These are phyloP conservation scores for Danionella cerebrum DNA, from an alignment of 2,113 vertebrate species.

Conservation along the genomic window DNA sequence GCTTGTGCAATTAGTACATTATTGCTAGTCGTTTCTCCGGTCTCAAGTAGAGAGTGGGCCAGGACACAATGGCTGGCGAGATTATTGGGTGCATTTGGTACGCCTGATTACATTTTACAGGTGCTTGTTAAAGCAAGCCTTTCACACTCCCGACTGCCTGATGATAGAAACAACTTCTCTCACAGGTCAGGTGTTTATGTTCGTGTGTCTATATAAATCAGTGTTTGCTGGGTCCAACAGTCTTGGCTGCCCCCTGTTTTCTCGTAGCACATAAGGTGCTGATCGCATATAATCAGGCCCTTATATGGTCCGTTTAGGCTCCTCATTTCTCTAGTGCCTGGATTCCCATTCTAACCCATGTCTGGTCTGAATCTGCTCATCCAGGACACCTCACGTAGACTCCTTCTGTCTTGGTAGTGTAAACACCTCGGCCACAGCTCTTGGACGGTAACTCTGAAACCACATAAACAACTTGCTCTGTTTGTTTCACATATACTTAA, in stretches of 20 bases:
- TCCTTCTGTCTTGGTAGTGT: constrained; percentile 31
- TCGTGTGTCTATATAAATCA: background rate
- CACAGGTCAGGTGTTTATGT: background rate
- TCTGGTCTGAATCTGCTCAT: constrained; percentile 63
- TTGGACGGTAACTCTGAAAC: background rate
- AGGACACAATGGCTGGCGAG: constrained; percentile 15
- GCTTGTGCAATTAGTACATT: constrained; percentile 32
- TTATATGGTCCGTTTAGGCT: constrained; percentile 56
- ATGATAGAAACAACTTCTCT: constrained; percentile 15
- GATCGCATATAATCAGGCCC: constrained; percentile 42
- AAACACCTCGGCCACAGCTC: constrained; percentile 41
- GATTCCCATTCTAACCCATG: constrained; percentile 49
- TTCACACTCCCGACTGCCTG: constrained; percentile 21
- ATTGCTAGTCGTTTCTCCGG: constrained; percentile 13
- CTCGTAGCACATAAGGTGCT: constrained; percentile 8
- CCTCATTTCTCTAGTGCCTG: constrained; percentile 35
- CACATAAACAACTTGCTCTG: background rate
- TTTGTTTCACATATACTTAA: background rate
- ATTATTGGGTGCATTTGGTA: constrained; percentile 36
- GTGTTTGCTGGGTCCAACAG: constrained; percentile 15
- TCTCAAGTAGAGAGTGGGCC: constrained; percentile 13
- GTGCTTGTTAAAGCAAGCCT: constrained; percentile 44
- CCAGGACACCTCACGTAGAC: constrained; percentile 33
- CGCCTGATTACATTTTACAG: constrained; percentile 48
- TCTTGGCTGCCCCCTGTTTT: constrained; percentile 16